Base-by-base conservation (phyloP, 2,888 invertebrate genomes). In the Stegana nigrithorax region DNA sequence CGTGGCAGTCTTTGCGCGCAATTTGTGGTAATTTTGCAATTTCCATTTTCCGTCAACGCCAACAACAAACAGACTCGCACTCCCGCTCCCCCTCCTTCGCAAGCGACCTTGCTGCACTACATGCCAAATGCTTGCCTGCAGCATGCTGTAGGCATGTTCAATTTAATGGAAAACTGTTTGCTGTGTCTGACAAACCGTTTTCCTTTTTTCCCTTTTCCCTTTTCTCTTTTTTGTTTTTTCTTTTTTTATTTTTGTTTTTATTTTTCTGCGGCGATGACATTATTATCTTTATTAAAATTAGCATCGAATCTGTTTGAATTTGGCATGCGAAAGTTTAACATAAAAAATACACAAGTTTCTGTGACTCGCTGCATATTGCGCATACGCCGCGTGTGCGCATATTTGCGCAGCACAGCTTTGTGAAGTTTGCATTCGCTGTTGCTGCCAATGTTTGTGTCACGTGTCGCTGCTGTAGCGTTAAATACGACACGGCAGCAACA, bases 141-240 rank as follows among this genome's bases (percentile, higher is more conserved):
- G 23, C 27, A 42, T 14, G 25, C 42, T 39, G 42, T 17, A 51
- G 7, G 58, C 74, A 71, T 64, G 75, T 67, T 76, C 78, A 78
- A 75, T 75, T 75, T 78, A 75, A 77, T 75, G 75, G 75, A 78
- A 75, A 67, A 58, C 26, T 44, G 45, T 21, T 12, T 14, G 45
- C 12, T 27, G 19, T 2, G 44, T n/a, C n/a, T n/a, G n/a, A n/a
- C n/a, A n/a, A n/a, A n/a, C n/a, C n/a, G n/a, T n/a, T n/a, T n/a
- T n/a, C n/a, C n/a, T n/a, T n/a, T n/a, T n/a, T n/a, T n/a, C n/a
- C n/a, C n/a, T n/a, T n/a, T n/a, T n/a, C n/a, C n/a, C n/a, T n/a
- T n/a, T n/a, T n/a, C 47, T n/a, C n/a, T 39, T 39, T 39, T 39
- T 39, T 12, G 12, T 39, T 39, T 39, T 2, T 2, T 12, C 17